A percentile compares a stretch with the other conserved stretches of the same genome.
Evolutionary conservation across 2,888 invertebrate genomes (phyloP).

Genomic region (Melieria omissa): DNA sequence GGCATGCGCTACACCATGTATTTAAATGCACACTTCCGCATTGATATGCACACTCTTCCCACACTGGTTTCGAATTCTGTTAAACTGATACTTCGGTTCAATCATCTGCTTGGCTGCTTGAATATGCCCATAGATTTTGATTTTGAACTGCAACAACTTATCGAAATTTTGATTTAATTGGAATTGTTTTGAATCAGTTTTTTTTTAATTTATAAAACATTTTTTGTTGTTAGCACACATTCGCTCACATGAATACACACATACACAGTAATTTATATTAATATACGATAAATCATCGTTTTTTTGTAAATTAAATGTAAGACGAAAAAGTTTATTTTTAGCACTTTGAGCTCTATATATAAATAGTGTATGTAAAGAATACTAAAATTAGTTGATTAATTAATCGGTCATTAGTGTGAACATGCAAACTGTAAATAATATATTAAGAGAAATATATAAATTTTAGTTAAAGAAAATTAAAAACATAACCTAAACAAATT

Average conservation of each 20-base stretch:
- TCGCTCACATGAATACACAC: neutral
- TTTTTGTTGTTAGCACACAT: neutral
- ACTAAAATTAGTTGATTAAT: slow-evolving; percentile 27
- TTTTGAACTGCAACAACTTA: no score
- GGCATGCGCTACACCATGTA: no score
- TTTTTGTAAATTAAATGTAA: slow-evolving; percentile 41
- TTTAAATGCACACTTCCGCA: no score
- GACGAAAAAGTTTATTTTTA: slow-evolving; percentile 48
- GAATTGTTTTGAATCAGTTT: neutral
- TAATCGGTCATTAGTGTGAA: slow-evolving; percentile 7
- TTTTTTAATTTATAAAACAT: neutral
- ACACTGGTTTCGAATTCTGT: no score
- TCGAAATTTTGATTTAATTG: neutral
- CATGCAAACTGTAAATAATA: neutral
- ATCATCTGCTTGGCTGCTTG: no score
- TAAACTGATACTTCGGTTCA: no score
- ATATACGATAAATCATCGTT: slow-evolving; percentile 39
- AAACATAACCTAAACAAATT: slow-evolving; percentile 15
- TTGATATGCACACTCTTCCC: no score
- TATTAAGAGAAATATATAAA: slow-evolving; percentile 11
- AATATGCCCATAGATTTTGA: no score
- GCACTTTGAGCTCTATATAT: slow-evolving; percentile 44
- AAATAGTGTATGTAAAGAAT: slow-evolving; percentile 33
- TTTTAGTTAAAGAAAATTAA: slow-evolving; percentile 11
- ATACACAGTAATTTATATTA: slow-evolving; percentile 23